A percentile compares a stretch with the other conserved stretches of the same genome.
These are phyloP conservation scores for Pseudococcus viburni DNA, from an alignment of 2,888 invertebrate genomes.

Conservation along the genomic window DNA sequence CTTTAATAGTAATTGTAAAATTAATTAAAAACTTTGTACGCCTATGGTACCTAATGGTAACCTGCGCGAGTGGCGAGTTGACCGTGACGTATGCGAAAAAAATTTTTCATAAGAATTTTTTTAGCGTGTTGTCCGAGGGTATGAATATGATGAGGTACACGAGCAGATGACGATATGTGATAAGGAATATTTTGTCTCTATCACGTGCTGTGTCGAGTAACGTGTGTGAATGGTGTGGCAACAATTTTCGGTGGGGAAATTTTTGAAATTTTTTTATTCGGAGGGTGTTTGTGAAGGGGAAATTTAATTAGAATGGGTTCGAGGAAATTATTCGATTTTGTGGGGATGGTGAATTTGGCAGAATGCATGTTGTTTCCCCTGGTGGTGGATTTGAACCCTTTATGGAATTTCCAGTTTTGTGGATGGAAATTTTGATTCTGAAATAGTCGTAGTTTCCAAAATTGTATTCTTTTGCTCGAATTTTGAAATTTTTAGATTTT, in stretches of 20 bases:
- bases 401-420: no score
- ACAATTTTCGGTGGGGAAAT: not conserved
- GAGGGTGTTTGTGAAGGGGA: not conserved
- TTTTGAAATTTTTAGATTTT: no score
- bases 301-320: not conserved
- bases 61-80: not conserved
- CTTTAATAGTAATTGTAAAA: slow-evolving; percentile 52
- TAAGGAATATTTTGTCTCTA: not conserved
- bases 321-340: no score
- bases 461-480: no score
- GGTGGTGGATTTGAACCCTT: no score
- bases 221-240: not conserved
- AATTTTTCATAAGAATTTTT: slow-evolving; percentile 1
- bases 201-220: not conserved
- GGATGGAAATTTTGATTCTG: no score
- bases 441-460: no score
- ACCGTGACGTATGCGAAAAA: not conserved
- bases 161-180: not conserved
- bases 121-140: not conserved
- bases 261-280: not conserved
- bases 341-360: no score
- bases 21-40: slow-evolving; percentile 44
- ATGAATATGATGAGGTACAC: not conserved
- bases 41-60: slow-evolving; percentile 12
- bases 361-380: no score